Evolutionary conservation across 2,797 vertebrate genomes (phyloP), one percentile per base, ranked within the genome.

Genomic region (Hyperoplus lanceolatus): DNA sequence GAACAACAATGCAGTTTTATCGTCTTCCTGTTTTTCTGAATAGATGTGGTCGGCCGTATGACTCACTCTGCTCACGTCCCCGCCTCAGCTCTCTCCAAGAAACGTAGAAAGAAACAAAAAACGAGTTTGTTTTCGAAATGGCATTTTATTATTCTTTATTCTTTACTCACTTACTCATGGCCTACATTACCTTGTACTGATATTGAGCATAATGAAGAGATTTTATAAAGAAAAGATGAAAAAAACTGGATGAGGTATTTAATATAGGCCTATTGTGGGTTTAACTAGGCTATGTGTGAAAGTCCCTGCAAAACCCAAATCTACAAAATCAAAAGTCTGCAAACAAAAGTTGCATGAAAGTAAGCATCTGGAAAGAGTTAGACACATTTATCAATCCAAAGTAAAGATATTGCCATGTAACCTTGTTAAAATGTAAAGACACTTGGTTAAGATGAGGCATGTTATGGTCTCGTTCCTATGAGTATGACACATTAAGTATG

Each of bases 11-110:
- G 59, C 21, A 54, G 77, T 85, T 91, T 92, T 88, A 89, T 75
- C 84, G 84, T 75, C 83, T 90, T 94, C 89, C 86, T 90, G 91
- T 91, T 90, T 87, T 87, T 80, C 51, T 82, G 68, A 85, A 83
- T 50, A 82, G 66, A 80, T 77, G 75, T 51, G 70, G 72, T 73
- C 62, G 63, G 76, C 62, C 67, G 54, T 14, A 43, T 92, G 84
- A 86, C 63, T 89, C 90, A 82, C 63, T 70, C 59, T 45, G 74
- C 45, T 64, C 62, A 12, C 1, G 14, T 42, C 59, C 58, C 56
- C 56, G 68, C 65, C n/a, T 57, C 51, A 10, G 46, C 39, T 79
- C 70, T 72, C 38, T 79, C 71, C 45, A 84, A 71, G 79, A 88
- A 78, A 45, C 18, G 38, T 38, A 41, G 16, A 73, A 64, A 55